Conservation (phyloP, 2,797 vertebrate species). For the Meriones psammophilus region DNA sequence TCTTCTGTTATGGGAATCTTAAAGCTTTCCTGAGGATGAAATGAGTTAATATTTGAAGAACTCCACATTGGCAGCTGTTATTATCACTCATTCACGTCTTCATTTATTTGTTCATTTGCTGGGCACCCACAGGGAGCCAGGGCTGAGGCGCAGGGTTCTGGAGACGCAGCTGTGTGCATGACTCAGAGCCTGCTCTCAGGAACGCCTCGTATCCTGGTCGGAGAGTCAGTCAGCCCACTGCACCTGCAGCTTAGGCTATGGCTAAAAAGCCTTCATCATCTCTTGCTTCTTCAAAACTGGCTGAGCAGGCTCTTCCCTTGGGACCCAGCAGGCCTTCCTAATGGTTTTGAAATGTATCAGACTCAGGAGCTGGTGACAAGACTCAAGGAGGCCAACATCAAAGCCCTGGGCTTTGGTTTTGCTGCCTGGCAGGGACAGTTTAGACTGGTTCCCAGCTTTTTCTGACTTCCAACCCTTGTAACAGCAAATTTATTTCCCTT, state of each 20-base stretch:
- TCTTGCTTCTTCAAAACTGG: constrained; percentile 9
- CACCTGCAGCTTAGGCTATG: constrained; percentile 46
- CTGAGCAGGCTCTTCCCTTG: background rate
- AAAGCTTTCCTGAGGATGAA: constrained; percentile 28
- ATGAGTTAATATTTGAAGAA: constrained; percentile 47
- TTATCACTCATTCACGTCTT: constrained; percentile 55
- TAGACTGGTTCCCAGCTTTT: background rate
- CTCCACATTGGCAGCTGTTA: background rate
- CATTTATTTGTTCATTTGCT: constrained; percentile 66
- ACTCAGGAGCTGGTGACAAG: background rate
- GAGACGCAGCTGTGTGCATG: constrained; percentile 17
- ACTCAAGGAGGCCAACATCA: background rate
- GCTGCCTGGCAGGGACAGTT: background rate
- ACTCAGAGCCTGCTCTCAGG: constrained; percentile 27
- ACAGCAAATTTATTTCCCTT: no score
- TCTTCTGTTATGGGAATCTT: constrained; percentile 51
- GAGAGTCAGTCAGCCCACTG: background rate
- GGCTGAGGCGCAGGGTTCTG: background rate
- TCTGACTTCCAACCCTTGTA: background rate
- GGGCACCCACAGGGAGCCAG: background rate
- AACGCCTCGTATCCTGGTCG: background rate
- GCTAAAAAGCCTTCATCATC: constrained; percentile 39
- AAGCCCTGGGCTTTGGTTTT: background rate
- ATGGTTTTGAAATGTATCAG: background rate
- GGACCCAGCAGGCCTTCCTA: background rate